Evolutionary conservation across 2,888 invertebrate genomes (phyloP), one percentile per base, ranked within the genome.

Genomic region (Autographa pulchrina): DNA sequence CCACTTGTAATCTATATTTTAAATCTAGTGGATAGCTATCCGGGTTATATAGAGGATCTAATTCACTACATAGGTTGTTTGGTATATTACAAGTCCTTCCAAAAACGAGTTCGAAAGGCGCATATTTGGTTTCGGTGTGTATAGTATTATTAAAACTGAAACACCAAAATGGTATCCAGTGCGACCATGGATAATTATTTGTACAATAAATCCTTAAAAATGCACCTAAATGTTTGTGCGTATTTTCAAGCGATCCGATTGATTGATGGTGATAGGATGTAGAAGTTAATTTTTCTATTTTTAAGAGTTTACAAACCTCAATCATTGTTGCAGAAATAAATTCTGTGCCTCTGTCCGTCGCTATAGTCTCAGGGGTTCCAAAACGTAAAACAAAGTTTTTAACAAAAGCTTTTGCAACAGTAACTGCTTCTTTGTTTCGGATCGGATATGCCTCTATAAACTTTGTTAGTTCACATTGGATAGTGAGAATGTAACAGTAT

Each of bases 81-180:
- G 68, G 72, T 41, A 69, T 62, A 16, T 14, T 7, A 66, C 67
- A 70, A 7, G 52, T 31, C 41, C 62, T 70, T 13, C 67, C 67
- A 43, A 74, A 70, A 25, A 65, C 54, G 0, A 68, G 58, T 59
- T 70, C 67, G 32, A 32, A 32, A 6, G 32, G 32, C 3, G 32
- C 6, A 6, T 32, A 32, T 6, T 32, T 32, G 4, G 32, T 32
- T 6, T 32, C 32, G 3, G 32, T 5, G 32, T 32, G 32, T 3
- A 32, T 6, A 6, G 32, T 32, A 32, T 32, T 32, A 32, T 32
- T 32, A 32, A 5, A 32, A 32, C 32, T 32, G 32, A 32, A 32
- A 32, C 74, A 75, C 77, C 75, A 77, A 61, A 43, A 81, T 0
- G 72, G 75, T 63, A 79, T 11, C 77, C 79, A 78, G 14, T 62